These are phyloP conservation scores for Hyperoplus immaculatus DNA, from an alignment of 2,797 vertebrate genomes.

Conservation along the genomic window DNA sequence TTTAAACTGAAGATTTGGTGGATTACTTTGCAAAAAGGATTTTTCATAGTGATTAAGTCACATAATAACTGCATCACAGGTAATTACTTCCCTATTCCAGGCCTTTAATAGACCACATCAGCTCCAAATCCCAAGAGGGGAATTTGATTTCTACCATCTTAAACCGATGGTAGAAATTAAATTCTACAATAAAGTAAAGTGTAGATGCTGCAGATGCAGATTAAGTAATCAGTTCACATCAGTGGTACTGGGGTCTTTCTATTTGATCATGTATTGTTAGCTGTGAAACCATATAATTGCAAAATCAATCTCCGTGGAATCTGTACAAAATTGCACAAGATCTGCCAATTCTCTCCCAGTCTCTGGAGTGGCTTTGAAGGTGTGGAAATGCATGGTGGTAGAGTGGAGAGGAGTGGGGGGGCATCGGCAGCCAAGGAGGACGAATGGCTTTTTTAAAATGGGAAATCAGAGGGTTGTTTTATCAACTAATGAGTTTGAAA, in stretches of 20 bases:
- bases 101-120: constrained; percentile 55
- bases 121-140: constrained; percentile 48
- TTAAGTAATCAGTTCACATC: constrained; percentile 38
- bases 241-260: constrained; percentile 17
- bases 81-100: constrained; percentile 65
- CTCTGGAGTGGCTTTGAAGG: constrained; percentile 51
- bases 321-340: constrained; percentile 52
- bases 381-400: constrained; percentile 49
- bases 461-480: constrained; percentile 84
- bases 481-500: constrained; percentile 87
- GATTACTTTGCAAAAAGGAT: constrained; percentile 19
- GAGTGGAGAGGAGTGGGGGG: constrained; percentile 1
- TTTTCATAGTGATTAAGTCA: constrained; percentile 32
- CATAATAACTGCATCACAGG: constrained; percentile 50
- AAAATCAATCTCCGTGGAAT: constrained; percentile 39
- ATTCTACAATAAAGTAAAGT: constrained; percentile 32
- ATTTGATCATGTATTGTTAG: constrained; percentile 39
- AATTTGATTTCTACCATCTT: too few relatives aligned
- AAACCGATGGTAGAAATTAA: constrained; percentile 49
- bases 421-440: constrained; percentile 62
- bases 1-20: constrained; percentile 40
- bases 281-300: constrained; percentile 24
- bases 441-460: constrained; percentile 78
- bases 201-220: constrained; percentile 43
- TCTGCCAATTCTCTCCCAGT: constrained; percentile 49